Evolutionary conservation across 2,113 vertebrate species (phyloP).

Genomic region (Egretta garzetta): DNA sequence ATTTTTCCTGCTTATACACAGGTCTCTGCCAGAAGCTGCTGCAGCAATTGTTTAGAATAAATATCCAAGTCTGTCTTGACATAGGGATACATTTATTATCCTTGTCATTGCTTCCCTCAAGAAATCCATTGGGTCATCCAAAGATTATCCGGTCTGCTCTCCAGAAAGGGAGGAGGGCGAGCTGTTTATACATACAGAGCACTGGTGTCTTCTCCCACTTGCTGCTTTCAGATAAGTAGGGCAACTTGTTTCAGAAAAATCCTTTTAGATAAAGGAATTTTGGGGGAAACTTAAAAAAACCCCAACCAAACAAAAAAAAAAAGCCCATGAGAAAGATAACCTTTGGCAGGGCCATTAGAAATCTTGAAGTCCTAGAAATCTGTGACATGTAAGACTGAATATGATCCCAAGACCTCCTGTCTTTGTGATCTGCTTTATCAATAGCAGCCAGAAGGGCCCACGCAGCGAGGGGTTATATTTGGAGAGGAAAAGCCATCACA

Average conservation of each 20-base stretch:
- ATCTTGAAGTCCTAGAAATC: not conserved
- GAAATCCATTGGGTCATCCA: slow-evolving; percentile 31
- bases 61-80: not conserved
- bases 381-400: not conserved
- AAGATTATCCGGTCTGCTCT: slow-evolving; percentile 27
- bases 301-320: not conserved
- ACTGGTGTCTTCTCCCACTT: not conserved
- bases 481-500: not conserved
- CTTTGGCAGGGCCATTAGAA: not conserved
- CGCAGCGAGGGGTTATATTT: not conserved
- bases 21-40: slow-evolving; percentile 37
- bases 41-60: slow-evolving; percentile 23
- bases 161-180: not conserved
- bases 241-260: not conserved
- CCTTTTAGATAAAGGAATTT: not conserved
- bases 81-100: slow-evolving; percentile 7
- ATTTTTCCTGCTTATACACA: not conserved
- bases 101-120: slow-evolving; percentile 21
- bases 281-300: not conserved
- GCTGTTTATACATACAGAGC: not conserved
- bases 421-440: not conserved
- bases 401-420: not conserved
- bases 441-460: not conserved
- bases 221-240: not conserved
- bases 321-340: not conserved